Base-by-base conservation (phyloP, 64 coral and sea anemone species). In the Montipora cactus region DNA sequence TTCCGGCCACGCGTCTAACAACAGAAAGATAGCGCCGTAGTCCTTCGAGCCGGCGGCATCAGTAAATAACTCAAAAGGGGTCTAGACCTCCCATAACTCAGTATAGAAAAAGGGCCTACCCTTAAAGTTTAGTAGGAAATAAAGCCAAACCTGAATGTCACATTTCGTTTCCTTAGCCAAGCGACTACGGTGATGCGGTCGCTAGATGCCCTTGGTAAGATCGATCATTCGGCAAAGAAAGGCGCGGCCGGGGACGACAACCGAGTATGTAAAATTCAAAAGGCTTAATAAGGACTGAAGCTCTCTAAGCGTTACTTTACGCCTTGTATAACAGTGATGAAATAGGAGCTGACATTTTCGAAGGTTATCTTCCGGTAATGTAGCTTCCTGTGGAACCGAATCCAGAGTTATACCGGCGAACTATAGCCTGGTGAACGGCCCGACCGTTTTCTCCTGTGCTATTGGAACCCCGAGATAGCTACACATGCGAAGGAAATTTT, bases 11-110 rank as follows among this genome's bases (percentile, higher is more conserved):
- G 28, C 28, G 28, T 28, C 87, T 47, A 48, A 53, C 0, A 88
- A 72, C 87, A 72, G 75, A 62, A 84, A 84, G 23, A 67, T 15
- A 55, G 70, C 87, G 25, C 87, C 87, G 21, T 28, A 28, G 28
- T 1, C 28, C 28, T 28, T 28, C 1, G 28, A 28, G 28, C 28
- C 28, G 1, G 28, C 28, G 28, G 28, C 28, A 28, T 28, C 28
- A 28, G 28, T 28, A 28, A 28, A 28, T 28, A 28, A 28, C 44
- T 50, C 49, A n/a, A 76, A 67, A 10, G 0, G 15, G 7, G 25
- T 22, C 7, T 71, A 49, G 6, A 10, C 5, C 18, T 48, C 14
- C 87, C 87, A 52, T 48, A 14, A 13, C 16, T 89, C 87, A 8
- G 47, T 44, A 16, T 74, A 48, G 52, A 76, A 89, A 76, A 89